Evolutionary conservation across 2,113 vertebrate genomes (phyloP).

Genomic region (Serilophus lunatus): DNA sequence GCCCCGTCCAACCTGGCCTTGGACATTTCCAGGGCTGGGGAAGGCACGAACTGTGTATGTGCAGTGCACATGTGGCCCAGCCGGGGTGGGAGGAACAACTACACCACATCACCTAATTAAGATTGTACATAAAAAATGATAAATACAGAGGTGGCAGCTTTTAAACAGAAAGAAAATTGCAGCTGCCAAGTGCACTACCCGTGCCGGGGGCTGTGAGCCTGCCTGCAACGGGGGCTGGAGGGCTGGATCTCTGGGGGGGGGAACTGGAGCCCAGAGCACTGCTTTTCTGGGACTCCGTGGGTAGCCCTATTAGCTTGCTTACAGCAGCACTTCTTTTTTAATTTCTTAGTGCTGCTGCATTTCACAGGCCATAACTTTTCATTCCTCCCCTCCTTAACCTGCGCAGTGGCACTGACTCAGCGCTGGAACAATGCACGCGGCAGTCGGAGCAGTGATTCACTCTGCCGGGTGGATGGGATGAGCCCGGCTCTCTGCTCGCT

Average conservation of each 20-base stretch:
- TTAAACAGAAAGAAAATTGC: not conserved
- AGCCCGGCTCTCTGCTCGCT: conserved; percentile 5
- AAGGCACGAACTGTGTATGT: not conserved
- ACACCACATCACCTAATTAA: not conserved
- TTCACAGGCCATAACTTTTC: not conserved
- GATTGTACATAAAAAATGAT: not conserved
- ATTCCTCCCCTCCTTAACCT: not conserved
- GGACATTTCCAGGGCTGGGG: not conserved
- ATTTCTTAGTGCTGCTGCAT: not conserved
- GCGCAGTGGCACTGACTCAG: conserved; percentile 41
- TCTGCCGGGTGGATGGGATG: not conserved
- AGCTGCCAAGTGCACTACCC: rapidly evolving
- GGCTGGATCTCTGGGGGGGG: not conserved
- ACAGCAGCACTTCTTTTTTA: not conserved
- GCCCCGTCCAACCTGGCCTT: rapidly evolving
- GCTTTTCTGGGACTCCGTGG: not conserved
- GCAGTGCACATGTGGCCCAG: not conserved
- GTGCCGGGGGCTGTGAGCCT: not conserved
- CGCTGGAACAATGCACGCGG: not conserved
- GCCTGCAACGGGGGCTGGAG: not conserved
- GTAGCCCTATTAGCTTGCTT: conserved; percentile 1
- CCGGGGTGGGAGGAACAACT: rapidly evolving
- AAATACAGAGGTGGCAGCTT: not conserved
- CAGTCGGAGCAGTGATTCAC: conserved; percentile 36
- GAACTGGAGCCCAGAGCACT: not conserved